phyloP scores from a whole-genome alignment of 2,888 invertebrate genomes.

The Aphidius colemani region DNA sequence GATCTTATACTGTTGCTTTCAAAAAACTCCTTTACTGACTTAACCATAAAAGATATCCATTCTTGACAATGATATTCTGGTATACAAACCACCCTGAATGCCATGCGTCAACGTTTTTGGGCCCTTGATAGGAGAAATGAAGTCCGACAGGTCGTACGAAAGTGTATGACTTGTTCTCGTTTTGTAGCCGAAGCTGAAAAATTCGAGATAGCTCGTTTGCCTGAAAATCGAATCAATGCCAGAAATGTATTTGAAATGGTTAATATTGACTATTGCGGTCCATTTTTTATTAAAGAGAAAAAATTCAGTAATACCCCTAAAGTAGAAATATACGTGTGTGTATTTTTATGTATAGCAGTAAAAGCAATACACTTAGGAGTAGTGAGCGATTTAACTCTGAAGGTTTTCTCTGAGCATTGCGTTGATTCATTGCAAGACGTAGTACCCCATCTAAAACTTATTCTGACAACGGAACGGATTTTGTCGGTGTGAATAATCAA shows the following conservation, averaged over 20 bases:
- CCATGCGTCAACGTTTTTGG: too few species aligned
- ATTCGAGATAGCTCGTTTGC: too few species aligned
- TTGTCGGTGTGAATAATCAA: constrained; percentile 39
- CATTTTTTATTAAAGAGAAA: constrained; percentile 27
- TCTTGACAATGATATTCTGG: too few species aligned
- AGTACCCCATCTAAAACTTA: constrained; percentile 34
- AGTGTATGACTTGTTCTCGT: too few species aligned
- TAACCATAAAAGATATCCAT: too few species aligned
- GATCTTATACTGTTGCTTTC: too few species aligned
- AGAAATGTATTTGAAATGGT: constrained; percentile 27
- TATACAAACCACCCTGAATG: too few species aligned
- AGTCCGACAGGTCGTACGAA: too few species aligned
- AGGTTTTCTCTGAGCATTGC: constrained; percentile 16
- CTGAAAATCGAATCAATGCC: background rate
- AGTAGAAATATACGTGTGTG: constrained; percentile 20
- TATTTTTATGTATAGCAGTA: constrained; percentile 25
- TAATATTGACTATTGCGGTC: constrained; percentile 28
- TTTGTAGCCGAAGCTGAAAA: too few species aligned
- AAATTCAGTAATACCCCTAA: constrained; percentile 22
- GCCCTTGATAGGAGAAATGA: too few species aligned
- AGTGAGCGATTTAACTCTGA: constrained; percentile 27
- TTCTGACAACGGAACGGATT: constrained; percentile 47
- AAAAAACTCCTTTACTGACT: too few species aligned
- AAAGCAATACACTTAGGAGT: constrained; percentile 19
- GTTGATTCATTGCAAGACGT: constrained; percentile 21